A percentile compares a stretch with the other conserved stretches of the same genome.
phyloP scores from a whole-genome alignment of 2,113 vertebrate genomes.

The Globicephala melas region DNA sequence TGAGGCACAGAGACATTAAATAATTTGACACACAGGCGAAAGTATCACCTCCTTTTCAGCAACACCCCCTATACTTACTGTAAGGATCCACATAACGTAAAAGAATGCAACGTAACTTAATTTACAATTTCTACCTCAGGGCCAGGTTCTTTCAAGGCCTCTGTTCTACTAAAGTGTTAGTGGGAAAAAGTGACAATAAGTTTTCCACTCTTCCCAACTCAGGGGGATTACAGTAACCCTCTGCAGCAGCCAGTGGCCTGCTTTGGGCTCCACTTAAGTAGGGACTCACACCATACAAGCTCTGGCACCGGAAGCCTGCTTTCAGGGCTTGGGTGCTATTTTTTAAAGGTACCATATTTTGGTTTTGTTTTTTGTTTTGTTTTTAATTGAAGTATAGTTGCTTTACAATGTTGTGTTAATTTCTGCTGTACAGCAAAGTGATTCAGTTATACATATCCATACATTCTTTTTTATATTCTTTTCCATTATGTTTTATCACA shows the following conservation, averaged over 20 bases:
- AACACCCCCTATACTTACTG: neutral
- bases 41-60: neutral
- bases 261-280: neutral
- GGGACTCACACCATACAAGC: neutral
- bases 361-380: neutral
- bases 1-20: neutral
- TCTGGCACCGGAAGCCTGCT: neutral
- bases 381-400: neutral
- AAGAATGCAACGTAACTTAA: neutral
- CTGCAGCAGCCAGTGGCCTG: neutral
- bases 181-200: neutral
- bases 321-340: neutral
- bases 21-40: neutral
- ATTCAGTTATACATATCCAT: neutral
- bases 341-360: neutral
- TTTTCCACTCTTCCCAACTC: neutral
- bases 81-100: neutral
- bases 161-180: neutral
- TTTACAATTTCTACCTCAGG: neutral
- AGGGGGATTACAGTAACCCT: neutral
- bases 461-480: neutral
- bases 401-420: neutral
- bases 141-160: neutral
- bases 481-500: neutral
- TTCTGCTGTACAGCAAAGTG: neutral